A percentile compares a stretch with the other conserved stretches of the same genome.
Evolutionary conservation across 2,113 vertebrate genomes (phyloP).

Genomic region (Oplegnathus fasciatus): DNA sequence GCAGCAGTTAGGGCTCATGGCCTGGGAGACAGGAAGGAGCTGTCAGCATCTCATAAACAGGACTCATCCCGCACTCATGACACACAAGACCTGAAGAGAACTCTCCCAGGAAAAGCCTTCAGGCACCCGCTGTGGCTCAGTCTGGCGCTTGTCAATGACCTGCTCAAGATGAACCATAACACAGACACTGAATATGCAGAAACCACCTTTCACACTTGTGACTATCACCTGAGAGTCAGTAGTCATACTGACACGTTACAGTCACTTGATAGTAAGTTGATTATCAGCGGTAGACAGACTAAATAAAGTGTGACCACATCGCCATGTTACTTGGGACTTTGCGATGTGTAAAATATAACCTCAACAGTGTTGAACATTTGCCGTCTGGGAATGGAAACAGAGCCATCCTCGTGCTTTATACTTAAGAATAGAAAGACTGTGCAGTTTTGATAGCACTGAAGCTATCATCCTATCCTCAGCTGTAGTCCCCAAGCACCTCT

Average conservation of each 20-base stretch:
- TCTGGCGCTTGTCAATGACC: constrained; percentile 23
- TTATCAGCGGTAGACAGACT: constrained; percentile 20
- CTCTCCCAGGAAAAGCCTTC: constrained; percentile 56
- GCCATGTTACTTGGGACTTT: neutral
- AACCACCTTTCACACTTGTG: constrained; percentile 33
- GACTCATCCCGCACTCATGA: constrained; percentile 77
- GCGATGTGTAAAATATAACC: constrained; percentile 19
- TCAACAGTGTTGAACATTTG: constrained; percentile 8
- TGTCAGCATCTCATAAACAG: constrained; percentile 86
- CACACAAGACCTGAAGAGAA: constrained; percentile 61
- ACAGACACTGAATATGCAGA: neutral
- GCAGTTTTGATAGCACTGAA: constrained; percentile 31
- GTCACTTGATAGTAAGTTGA: constrained; percentile 39
- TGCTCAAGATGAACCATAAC: constrained; percentile 29
- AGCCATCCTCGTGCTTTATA: constrained; percentile 14
- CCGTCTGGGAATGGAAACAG: constrained; percentile 17
- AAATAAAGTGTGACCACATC: constrained; percentile 10
- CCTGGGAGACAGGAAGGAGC: constrained; percentile 84
- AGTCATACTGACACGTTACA: constrained; percentile 2
- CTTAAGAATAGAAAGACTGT: constrained; percentile 28
- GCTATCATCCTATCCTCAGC: constrained; percentile 13
- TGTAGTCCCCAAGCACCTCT: constrained; percentile 43
- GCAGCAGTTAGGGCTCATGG: constrained; percentile 70
- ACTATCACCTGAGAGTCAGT: constrained; percentile 54
- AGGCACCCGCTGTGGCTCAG: constrained; percentile 24